Evolutionary conservation across 2,888 invertebrate species (phyloP), one percentile per base, ranked within the genome.

Genomic region (Geophilus truncorum): DNA sequence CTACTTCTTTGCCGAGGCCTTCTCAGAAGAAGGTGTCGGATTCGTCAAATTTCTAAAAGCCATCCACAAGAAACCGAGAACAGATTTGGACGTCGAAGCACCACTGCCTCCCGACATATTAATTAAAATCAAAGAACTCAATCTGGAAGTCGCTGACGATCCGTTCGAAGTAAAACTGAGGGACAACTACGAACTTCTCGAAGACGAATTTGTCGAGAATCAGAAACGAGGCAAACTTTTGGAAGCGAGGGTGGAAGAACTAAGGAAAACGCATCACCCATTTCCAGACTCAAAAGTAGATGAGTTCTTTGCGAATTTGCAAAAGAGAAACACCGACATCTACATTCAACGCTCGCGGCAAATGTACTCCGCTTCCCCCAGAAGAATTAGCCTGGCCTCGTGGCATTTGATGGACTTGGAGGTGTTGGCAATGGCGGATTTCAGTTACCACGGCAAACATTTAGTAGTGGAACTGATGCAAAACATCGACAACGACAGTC

Each of bases 81-180:
- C 90, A 78, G 90, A 92, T 0, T 92, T 93, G 85, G 92, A 92
- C 0, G 87, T 88, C 0, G 90, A 91, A 80, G 91, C 92, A 28
- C 92, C 92, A 0, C 86, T 98, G 80, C 96, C 97, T 0, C 92
- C 94, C 83, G 98, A 98, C 89, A 88, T 98, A 84, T 90, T 94
- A 80, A 94, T 98, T 76, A 94, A 94, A 90, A 93, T 95, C 85
- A 88, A 87, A 85, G 88, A 94, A 85, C 93, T 96, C 85, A 87
- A 93, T 1, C 91, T 99, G 84, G 97, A 98, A 89, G 92, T 99
- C 88, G 94, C 94, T 83, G 99, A 99, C 86, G 98, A 99, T 90
- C 98, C 98, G 0, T 98, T 99, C 86, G 99, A 99, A 88, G 96
- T 98, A 2, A 95, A 95, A 85, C 89, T 99, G 7, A 91, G 97